Conservation (phyloP, 2,113 vertebrate species). For the Nycticryphes semicollaris region DNA sequence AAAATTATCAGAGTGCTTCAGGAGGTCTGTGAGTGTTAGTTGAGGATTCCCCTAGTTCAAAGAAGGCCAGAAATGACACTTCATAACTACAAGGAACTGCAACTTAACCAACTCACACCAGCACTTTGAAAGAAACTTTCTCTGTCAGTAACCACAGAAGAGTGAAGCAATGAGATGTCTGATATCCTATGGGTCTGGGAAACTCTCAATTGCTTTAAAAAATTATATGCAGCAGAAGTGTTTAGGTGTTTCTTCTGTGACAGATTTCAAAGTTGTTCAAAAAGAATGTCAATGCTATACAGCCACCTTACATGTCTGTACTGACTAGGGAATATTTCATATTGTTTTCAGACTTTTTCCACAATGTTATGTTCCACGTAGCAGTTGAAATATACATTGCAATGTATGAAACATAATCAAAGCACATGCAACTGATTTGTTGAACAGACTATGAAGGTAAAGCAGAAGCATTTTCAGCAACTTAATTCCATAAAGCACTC, state of each 20-base stretch:
- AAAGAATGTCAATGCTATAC: not conserved
- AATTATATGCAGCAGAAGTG: accelerated
- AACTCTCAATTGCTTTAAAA: not conserved
- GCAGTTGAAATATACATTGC: not conserved
- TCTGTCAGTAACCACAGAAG: not conserved
- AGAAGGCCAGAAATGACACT: not conserved
- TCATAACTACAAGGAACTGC: not conserved
- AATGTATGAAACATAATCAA: accelerated
- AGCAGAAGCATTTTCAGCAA: not conserved
- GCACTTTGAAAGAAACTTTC: not conserved
- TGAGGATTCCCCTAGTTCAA: not conserved
- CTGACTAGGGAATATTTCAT: not conserved
- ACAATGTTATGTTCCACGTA: not conserved
- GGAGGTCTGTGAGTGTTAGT: not conserved
- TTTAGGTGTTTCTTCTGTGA: not conserved
- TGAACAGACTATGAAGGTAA: not conserved
- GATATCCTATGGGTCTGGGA: not conserved
- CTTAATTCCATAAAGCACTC: not conserved
- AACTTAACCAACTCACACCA: not conserved
- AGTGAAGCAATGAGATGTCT: not conserved
- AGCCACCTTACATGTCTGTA: not conserved
- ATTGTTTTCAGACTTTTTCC: not conserved
- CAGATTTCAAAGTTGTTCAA: not conserved
- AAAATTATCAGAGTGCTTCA: not conserved
- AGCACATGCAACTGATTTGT: not conserved